Evolutionary conservation across 2,113 vertebrate species (phyloP), one percentile per base, ranked within the genome.

Genomic region (Larimichthys crocea): DNA sequence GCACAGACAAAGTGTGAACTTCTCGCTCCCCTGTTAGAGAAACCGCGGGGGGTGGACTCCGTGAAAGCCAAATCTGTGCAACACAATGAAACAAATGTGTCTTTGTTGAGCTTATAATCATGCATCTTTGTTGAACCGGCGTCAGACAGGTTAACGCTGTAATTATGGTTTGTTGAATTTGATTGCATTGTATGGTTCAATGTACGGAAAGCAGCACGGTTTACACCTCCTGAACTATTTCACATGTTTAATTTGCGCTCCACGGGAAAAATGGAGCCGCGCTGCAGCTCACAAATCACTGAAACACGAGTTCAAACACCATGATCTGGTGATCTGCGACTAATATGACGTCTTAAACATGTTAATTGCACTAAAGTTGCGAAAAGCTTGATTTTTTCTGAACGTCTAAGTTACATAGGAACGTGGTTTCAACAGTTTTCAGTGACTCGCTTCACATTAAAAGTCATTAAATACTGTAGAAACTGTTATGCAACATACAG

Each of bases 1-100:
- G 29, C 24, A 8, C 24, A 50, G 55, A 9, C 63, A 52, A 44
- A 57, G 40, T 63, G 48, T 19, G 46, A 80, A 73, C 74, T 62
- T 46, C 59, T 82, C 11, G 3, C 59, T 42, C 14, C 50, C 61
- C 80, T 63, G 65, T 66, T 20, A 3, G 24, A 74, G 57, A 22
- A 40, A n/a, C 69, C 3, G 29, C 49, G 29, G 63, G 73, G 1
- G 67, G 49, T 1, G 8, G 35, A 52, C 2, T 19, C 10, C 9
- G 5, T 3, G 29, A 57, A 49, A 63, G 26, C 3, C 10, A 40
- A 31, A 65, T 48, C 46, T 48, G 57, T 12, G 5, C 8, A 53
- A 26, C 22, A 16, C 4, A 62, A 63, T 59, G 48, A 4, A 29
- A 16, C 60, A 74, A 9, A 82, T 48, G 16, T 2, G 29, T 35